Base-by-base conservation (phyloP, 1,140 invertebrate genomes). In the Drosophila ercepeae region DNA sequence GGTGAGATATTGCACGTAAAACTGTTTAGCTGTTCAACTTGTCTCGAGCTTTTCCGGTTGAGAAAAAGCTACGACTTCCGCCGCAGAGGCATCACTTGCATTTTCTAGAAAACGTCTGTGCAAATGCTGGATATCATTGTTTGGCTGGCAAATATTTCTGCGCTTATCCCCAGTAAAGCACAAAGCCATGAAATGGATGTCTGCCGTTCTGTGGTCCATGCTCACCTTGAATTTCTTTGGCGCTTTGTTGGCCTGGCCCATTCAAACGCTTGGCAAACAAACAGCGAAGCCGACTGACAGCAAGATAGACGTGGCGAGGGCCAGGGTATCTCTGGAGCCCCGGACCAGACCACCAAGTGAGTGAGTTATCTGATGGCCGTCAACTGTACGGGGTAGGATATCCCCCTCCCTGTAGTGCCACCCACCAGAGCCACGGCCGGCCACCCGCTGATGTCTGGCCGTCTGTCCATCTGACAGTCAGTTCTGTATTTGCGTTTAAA, bases 331-430 rank as follows among this genome's bases (percentile, higher is more conserved):
- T 14, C 29, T 11, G 34, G 34, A 5, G 46, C 21, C 39, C 48
- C 41, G 42, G 63, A 49, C 7, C 49, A 53, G 82, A 88, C 82
- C 82, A 88, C 82, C 82, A 88, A 77, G 83, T 82, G 82, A 88
- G 82, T 88, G 82, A 88, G 82, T 88, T 88, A 88, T 88, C 82
- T 88, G 82, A 88, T 88, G 83, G 82, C 68, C 68, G 59, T 63
- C 82, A 69, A 75, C 71, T 32, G 16, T 27, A 46, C 29, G 41
- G 39, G 16, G 36, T 39, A 32, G 29, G 29, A 9, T 32, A 42
- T 42, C 64, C 63, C 57, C 49, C 39, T 49, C 59, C 54, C 44
- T 23, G 55, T 19, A 19, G 50, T 49, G 49, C 55, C 11, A 4
- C 61, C 34, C 51, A 32, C 11, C 29, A 19, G 29, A 32, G 4